These are phyloP conservation scores for Rhamnusium bicolor DNA, from an alignment of 2,888 invertebrate genomes.

Conservation along the genomic window DNA sequence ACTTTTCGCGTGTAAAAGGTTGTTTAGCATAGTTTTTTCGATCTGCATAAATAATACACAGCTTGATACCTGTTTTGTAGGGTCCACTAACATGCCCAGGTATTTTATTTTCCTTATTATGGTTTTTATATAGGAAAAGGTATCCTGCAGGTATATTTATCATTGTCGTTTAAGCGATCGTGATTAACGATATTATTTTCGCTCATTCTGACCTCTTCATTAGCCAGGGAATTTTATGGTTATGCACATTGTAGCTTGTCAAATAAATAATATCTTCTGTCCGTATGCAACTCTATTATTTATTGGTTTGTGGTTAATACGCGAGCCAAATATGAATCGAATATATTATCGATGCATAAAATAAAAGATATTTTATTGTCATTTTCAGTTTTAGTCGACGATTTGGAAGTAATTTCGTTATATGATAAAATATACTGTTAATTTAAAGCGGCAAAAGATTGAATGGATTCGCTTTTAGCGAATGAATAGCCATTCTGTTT, in stretches of 20 bases:
- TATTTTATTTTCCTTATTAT: background rate
- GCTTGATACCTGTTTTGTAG: slow-evolving; percentile 17
- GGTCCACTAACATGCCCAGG: slow-evolving; percentile 2
- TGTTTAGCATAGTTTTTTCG: slow-evolving; percentile 27
- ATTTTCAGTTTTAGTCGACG: slow-evolving; percentile 20
- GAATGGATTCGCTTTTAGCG: background rate
- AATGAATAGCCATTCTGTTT: background rate
- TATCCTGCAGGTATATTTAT: slow-evolving; percentile 21
- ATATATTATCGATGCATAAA: slow-evolving; percentile 36
- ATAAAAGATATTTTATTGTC: slow-evolving; percentile 32
- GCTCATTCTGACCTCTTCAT: slow-evolving; percentile 20
- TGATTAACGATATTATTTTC: slow-evolving; percentile 25
- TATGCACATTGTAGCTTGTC: background rate
- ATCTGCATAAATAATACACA: slow-evolving; percentile 31
- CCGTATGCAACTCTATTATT: slow-evolving; percentile 25
- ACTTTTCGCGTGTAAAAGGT: slow-evolving; percentile 27
- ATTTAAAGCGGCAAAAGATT: slow-evolving; percentile 16
- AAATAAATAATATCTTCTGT: slow-evolving; percentile 29
- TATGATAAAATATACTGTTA: slow-evolving; percentile 15
- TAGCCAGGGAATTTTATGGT: slow-evolving; percentile 16
- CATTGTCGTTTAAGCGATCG: slow-evolving; percentile 19
- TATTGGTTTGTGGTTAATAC: slow-evolving; percentile 9
- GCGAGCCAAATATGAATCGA: slow-evolving; percentile 27
- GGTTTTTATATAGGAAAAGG: background rate
- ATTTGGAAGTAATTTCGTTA: slow-evolving; percentile 29